Evolutionary conservation across 2,888 invertebrate species (phyloP), one percentile per base, ranked within the genome.

Genomic region (Dichetophora obliterata): DNA sequence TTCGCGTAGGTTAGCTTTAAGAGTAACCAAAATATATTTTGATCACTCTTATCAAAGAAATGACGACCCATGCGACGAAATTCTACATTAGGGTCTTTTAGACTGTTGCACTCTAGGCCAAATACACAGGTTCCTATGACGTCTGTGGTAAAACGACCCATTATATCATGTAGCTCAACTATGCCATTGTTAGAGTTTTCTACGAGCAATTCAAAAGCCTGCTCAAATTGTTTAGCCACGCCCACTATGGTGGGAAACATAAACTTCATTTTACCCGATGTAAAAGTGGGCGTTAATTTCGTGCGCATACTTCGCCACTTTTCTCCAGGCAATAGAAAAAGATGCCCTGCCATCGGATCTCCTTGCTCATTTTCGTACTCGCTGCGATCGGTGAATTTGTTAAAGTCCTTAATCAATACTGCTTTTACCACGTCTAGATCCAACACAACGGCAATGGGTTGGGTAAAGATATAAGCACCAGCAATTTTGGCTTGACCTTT

Each of bases 251-350:
- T 86, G 8, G 84, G 83, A 75, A 90, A 90, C 90, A 91, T 90
- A 11, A 84, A 85, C 78, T 90, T 91, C 84, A 91, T 90, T 82
- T 91, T 91, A 1, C 90, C 90, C 0, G 90, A 89, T 0, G 91
- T 90, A 76, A 91, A 91, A 0, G 90, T 90, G 1, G 91, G 90
- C 3, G 90, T 87, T 1, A 91, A 79, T 69, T 90, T 90, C 0
- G 84, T 79, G 34, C 91, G 82, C 70, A 91, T 79, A 3, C 83
- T 80, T 52, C 88, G 90, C 91, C 91, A 91, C 54, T 88, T 85
- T 1, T 86, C 82, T 5, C 89, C 90, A 0, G 85, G 82, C 22
- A 88, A 54, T 52, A 80, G 80, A 73, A 89, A 87, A 2, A 90
- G 82, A 82, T 90, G 83, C 0, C 79, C 85, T 0, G 83, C 50